Conservation (phyloP, 2,113 vertebrate genomes). For the Xyrauchen texanus region DNA sequence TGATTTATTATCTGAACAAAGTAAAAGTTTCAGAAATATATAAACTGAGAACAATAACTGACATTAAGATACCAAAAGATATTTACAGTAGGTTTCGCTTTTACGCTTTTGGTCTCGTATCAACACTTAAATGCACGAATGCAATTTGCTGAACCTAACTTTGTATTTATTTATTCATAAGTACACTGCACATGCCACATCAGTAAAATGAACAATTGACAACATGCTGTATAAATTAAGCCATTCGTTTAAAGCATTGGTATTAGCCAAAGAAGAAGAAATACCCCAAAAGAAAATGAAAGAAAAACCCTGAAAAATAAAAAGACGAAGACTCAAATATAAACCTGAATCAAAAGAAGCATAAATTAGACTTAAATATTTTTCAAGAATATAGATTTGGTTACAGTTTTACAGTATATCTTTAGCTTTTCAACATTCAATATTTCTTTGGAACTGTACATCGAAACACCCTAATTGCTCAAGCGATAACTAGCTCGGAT, state of each 20-base stretch:
- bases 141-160: not conserved
- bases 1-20: constrained; percentile 1
- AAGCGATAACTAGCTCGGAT: constrained; percentile 36
- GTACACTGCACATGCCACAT: constrained; percentile 13
- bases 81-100: constrained; percentile 47
- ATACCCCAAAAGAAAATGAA: not conserved
- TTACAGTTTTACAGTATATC: constrained; percentile 57
- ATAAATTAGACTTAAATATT: constrained; percentile 59
- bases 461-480: constrained; percentile 37
- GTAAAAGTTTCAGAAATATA: constrained; percentile 31
- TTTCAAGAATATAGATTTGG: constrained; percentile 58
- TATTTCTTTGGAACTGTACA: constrained; percentile 58
- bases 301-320: not conserved
- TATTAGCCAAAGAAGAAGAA: too few species aligned
- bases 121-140: constrained; percentile 40
- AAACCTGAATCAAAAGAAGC: constrained; percentile 38
- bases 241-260: constrained; percentile 7
- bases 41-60: constrained; percentile 26
- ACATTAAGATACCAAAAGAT: constrained; percentile 6
- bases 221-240: constrained; percentile 34
- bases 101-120: constrained; percentile 49
- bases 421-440: constrained; percentile 53
- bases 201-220: not conserved
- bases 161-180: not conserved
- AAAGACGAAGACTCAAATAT: constrained; percentile 9